Base-by-base conservation (phyloP, 2,797 vertebrate genomes). In the Enteromius unitaeniatus region DNA sequence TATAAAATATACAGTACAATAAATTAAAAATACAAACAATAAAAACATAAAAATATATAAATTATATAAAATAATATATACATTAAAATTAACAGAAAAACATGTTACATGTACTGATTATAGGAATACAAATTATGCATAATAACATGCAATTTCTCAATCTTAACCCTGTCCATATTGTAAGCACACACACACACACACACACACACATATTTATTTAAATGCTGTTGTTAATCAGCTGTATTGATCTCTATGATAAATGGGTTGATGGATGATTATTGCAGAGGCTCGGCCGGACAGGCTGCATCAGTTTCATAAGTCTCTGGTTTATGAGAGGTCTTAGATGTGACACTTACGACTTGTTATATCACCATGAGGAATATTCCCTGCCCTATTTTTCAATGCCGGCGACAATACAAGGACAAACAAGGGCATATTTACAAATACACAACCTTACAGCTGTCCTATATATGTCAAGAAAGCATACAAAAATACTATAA, bases 321-420 rank as follows among this genome's bases (percentile, higher is more conserved):
- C 67, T 82, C 19, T 31, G 8, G 28, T 60, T 86, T 88, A 84
- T 19, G 79, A 84, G 51, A 45, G 51, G 79, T 58, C 68, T 86
- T 86, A 84, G 74, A 82, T 11, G 69, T 85, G 77, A 86, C 83
- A 85, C 75, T 84, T 86, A 82, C 14, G 58, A 77, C 83, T 74
- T 37, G 80, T 70, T 81, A 58, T 78, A 49, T 78, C 77, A 74
- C 49, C 68, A 49, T 34, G 74, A 72, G 23, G 31, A 86, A 84
- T 83, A 83, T 85, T 81, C 73, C 73, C 83, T 84, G 78, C n/a
- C 53, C 53, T 42, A 49, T 34, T 72, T 73, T 53, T 83, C 67
- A 62, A 76, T 74, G 79, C 78, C 37, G 13, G 45, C 13, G 45
- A 42, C 31, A 67, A n/a, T 26, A 47, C 28, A 60, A 82, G 82